phyloP scores from a whole-genome alignment of 1,140 invertebrate species.

The Drosophila repleta region DNA sequence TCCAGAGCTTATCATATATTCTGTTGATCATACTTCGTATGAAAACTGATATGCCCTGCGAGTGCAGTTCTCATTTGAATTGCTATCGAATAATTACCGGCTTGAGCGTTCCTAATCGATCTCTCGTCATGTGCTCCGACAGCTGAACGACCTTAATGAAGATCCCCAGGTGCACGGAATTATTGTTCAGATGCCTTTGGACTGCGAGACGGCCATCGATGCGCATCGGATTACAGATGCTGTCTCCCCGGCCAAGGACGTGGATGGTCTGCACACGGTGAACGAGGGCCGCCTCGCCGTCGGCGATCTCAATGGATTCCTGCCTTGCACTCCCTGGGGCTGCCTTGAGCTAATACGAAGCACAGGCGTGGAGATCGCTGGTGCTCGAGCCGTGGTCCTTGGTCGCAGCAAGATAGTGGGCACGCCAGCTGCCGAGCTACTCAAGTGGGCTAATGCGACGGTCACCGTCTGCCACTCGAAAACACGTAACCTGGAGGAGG shows the following conservation, averaged over 20 bases:
- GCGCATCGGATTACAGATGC: constrained; percentile 94
- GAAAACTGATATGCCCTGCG: not conserved
- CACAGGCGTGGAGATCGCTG: constrained; percentile 91
- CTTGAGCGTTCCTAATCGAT: not conserved
- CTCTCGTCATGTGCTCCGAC: constrained; percentile 83
- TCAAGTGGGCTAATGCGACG: constrained; percentile 98
- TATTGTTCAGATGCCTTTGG: constrained; percentile 98
- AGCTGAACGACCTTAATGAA: constrained; percentile 92
- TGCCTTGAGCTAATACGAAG: constrained; percentile 96
- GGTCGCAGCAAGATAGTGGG: constrained; percentile 99
- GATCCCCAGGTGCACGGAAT: constrained; percentile 96
- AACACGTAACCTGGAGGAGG: constrained; percentile 92
- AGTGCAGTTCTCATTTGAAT: not conserved
- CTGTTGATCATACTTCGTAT: not conserved
- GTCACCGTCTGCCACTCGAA: constrained; percentile 98
- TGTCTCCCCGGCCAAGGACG: constrained; percentile 95
- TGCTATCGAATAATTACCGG: not conserved
- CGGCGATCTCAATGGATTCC: constrained; percentile 93
- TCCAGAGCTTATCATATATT: no score
- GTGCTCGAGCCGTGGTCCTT: constrained; percentile 95
- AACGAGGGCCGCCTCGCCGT: constrained; percentile 95
- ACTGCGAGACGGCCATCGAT: constrained; percentile 92
- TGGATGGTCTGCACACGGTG: constrained; percentile 95
- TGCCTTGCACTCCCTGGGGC: constrained; percentile 97
- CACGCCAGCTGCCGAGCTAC: constrained; percentile 95